Percentiles rank a stretch among this genome's conserved stretches.
These are phyloP conservation scores for Druon quercuslanigerum DNA, from an alignment of 1,140 invertebrate species.

Conservation along the genomic window DNA sequence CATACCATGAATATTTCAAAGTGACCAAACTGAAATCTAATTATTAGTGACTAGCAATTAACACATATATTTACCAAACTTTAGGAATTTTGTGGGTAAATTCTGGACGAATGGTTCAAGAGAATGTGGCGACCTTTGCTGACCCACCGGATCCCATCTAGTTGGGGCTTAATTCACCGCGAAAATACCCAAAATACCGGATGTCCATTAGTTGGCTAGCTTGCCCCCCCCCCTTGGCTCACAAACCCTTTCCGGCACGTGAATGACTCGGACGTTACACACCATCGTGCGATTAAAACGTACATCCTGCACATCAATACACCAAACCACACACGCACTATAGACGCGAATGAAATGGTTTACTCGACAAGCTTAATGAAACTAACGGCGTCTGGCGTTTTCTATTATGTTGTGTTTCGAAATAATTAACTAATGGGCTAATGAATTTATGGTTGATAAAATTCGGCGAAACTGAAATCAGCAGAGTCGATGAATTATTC, in stretches of 20 bases:
- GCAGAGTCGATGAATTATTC: not conserved
- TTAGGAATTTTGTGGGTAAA: not conserved
- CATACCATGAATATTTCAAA: not conserved
- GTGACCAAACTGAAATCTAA: not conserved
- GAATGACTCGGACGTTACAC: constrained; percentile 34
- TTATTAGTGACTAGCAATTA: not conserved
- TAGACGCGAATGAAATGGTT: constrained; percentile 40
- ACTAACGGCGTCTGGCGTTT: constrained; percentile 57
- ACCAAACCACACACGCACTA: constrained; percentile 48
- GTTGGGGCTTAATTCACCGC: constrained; percentile 55
- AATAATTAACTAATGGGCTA: constrained; percentile 74
- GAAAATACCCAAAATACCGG: constrained; percentile 61
- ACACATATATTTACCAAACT: not conserved
- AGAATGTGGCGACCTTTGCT: constrained; percentile 1
- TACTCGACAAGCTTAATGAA: constrained; percentile 54
- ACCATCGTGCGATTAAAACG: constrained; percentile 34
- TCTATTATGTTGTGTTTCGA: constrained; percentile 65
- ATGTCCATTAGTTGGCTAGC: constrained; percentile 65
- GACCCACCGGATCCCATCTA: constrained; percentile 13
- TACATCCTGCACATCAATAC: constrained; percentile 39
- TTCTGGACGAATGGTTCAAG: constrained; percentile 10
- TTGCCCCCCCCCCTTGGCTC: constrained; percentile 35
- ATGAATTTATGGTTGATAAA: constrained; percentile 63
- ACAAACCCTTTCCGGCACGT: constrained; percentile 45
- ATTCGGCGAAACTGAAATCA: constrained; percentile 48